Base-by-base conservation (phyloP, 1,140 invertebrate species). In the Tetramorium simillimum region DNA sequence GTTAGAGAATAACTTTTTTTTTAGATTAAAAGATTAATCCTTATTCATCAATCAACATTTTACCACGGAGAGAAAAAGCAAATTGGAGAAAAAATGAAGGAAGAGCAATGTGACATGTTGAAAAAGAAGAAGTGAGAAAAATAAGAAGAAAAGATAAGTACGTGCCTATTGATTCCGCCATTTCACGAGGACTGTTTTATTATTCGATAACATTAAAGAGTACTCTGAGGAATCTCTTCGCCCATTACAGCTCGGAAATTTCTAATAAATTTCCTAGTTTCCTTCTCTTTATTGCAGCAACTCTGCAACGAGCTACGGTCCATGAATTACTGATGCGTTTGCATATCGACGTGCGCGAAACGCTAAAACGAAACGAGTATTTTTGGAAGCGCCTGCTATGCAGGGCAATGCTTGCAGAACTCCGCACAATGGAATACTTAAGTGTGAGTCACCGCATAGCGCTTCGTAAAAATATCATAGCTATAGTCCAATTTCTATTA, bases 261-360 rank as follows among this genome's bases (percentile, higher is more conserved):
- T 60, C 53, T 84, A 75, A 84, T 84, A 84, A 84, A 84, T 84
- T 84, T 70, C 56, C 69, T 16, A 46, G 80, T 73, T 73, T 72
- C 33, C 69, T 49, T 49, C 40, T 46, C 51, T 60, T 49, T 75
- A 49, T 84, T 40, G 53, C 21, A n/a, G 65, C 33, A 43, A 58
- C 37, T 72, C 49, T 21, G 24, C 67, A 40, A 63, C 63, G 28
- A 53, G 51, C 80, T 43, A 75, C 69, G 69, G 33, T 33, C 69
- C 69, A 84, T 60, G 80, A 84, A 84, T 84, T 84, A 84, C 69
- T 49, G 56, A 84, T 84, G 80, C 53, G 53, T 84, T 84, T 63
- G 53, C 69, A 84, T 84, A 84, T 84, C 53, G 69, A 84, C 53
- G 80, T 73, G 80, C 67, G 67, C 69, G 53, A 75, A 73, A 73